phyloP scores from a whole-genome alignment of 2,888 invertebrate species.

The Antheraea yamamai region DNA sequence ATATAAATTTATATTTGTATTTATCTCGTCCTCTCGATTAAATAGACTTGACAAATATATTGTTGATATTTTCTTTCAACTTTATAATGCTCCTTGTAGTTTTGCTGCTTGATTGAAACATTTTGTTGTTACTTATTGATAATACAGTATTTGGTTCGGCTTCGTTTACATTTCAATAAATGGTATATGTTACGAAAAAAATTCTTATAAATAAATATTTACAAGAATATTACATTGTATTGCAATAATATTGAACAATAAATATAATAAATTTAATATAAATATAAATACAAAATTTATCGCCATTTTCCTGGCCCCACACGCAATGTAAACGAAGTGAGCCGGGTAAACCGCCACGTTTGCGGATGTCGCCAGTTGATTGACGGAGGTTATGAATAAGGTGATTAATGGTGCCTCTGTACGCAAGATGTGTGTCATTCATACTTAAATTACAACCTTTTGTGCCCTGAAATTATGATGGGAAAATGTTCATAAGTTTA shows the following conservation, averaged over 20 bases:
- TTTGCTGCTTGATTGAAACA: too few relatives aligned
- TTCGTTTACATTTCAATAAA: too few relatives aligned
- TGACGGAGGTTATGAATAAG: conserved; percentile 68
- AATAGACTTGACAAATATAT: not conserved
- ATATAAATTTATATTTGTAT: too few relatives aligned
- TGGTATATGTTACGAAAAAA: too few relatives aligned
- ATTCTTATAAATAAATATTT: too few relatives aligned
- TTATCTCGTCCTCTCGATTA: too few relatives aligned
- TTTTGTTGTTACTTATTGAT: too few relatives aligned
- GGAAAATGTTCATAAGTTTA: conserved; percentile 5
- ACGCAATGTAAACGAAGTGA: conserved; percentile 37
- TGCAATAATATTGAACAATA: too few relatives aligned
- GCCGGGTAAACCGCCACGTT: conserved; percentile 55
- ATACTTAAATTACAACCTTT: conserved; percentile 20
- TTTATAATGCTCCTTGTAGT: not conserved
- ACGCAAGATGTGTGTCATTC: conserved; percentile 21
- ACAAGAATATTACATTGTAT: too few relatives aligned
- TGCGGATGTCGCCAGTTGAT: conserved; percentile 63
- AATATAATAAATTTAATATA: too few relatives aligned
- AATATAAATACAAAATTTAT: not conserved
- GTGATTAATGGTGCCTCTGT: conserved; percentile 63
- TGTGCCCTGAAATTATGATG: conserved; percentile 21
- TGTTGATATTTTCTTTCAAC: not conserved
- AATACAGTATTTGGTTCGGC: too few relatives aligned
- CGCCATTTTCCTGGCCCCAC: conserved; percentile 31